Evolutionary conservation across 1,140 invertebrate species (phyloP).

Genomic region (Brachionus asplanchnoidis): DNA sequence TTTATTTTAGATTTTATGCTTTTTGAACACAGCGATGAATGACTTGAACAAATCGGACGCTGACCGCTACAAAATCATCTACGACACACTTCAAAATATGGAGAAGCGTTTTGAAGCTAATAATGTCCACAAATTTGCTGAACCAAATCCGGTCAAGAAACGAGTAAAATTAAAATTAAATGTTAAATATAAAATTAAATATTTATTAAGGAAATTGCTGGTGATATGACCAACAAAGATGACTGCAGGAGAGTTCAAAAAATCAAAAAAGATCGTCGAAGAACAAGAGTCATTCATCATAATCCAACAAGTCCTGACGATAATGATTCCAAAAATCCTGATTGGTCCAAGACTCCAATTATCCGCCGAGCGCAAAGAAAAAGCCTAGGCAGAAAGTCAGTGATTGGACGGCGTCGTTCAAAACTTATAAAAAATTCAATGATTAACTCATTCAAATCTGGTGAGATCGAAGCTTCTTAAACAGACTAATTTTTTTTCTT

Average conservation of each 20-base stretch:
- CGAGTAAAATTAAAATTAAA: neutral
- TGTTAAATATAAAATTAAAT: neutral
- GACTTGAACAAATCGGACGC: neutral
- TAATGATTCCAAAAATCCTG: neutral
- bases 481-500: neutral
- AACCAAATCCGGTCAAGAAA: neutral
- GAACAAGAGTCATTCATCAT: too few relatives aligned
- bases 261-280: too few relatives aligned
- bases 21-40: neutral
- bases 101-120: constrained; percentile 14
- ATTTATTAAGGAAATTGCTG: too few relatives aligned
- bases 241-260: too few relatives aligned
- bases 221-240: too few relatives aligned
- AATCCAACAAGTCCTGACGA: too few relatives aligned
- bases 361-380: neutral
- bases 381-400: neutral
- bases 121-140: neutral
- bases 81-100: neutral
- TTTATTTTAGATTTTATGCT: constrained; percentile 6
- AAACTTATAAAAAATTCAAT: neutral
- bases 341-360: constrained; percentile 26
- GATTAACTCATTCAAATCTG: neutral
- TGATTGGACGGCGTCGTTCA: neutral
- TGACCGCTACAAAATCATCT: constrained; percentile 11
- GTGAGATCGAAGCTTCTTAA: neutral